These are phyloP conservation scores for Pristionchus japonicus DNA, from an alignment of 2,888 invertebrate genomes.

Conservation along the genomic window DNA sequence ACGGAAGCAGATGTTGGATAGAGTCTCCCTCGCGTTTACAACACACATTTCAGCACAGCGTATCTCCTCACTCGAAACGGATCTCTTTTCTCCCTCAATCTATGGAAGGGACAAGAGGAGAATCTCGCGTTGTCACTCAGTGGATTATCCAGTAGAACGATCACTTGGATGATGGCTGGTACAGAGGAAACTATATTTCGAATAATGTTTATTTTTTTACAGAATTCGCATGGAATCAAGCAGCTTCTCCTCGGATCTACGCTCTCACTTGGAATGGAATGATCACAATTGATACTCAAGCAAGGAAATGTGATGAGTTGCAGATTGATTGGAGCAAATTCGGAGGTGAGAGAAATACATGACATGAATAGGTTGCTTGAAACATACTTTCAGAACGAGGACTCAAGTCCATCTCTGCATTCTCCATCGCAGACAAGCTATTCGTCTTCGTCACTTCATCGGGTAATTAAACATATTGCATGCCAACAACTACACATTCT, in stretches of 20 bases:
- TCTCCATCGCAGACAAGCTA: slow-evolving; percentile 73
- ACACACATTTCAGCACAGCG: slow-evolving; percentile 64
- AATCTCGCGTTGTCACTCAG: slow-evolving; percentile 68
- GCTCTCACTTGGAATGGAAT: slow-evolving; percentile 74
- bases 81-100: slow-evolving; percentile 69
- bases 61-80: slow-evolving; percentile 73
- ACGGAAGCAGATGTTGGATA: slow-evolving; percentile 51
- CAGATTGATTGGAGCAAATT: slow-evolving; percentile 72
- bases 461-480: slow-evolving; percentile 48
- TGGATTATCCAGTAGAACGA: slow-evolving; percentile 69
- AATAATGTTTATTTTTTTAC: background rate
- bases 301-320: slow-evolving; percentile 67
- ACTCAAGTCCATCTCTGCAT: slow-evolving; percentile 70
- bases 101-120: slow-evolving; percentile 65
- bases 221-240: slow-evolving; percentile 73
- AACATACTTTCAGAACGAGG: slow-evolving; percentile 61
- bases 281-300: slow-evolving; percentile 55
- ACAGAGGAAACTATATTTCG: background rate
- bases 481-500: too few species aligned
- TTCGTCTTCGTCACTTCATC: slow-evolving; percentile 72
- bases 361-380: background rate
- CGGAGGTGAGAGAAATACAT: slow-evolving; percentile 54
- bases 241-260: slow-evolving; percentile 71
- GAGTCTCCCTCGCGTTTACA: background rate
- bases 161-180: slow-evolving; percentile 67